These are phyloP conservation scores for Atta texana DNA, from an alignment of 1,140 invertebrate genomes.

Conservation along the genomic window DNA sequence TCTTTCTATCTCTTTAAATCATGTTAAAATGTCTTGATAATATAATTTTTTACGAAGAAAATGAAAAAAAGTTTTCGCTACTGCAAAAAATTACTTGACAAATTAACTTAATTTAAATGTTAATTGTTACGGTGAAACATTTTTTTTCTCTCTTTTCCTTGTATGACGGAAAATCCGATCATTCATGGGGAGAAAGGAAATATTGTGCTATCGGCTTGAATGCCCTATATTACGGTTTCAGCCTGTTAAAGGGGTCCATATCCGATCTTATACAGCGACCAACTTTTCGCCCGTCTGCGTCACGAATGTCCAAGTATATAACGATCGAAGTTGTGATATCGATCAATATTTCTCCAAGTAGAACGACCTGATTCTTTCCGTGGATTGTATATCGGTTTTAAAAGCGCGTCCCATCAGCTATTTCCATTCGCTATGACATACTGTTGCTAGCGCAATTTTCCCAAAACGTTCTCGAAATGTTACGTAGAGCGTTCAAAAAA, in stretches of 20 bases:
- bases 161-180: constrained; percentile 19
- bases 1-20: background rate
- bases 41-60: background rate
- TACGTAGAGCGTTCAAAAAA: constrained; percentile 23
- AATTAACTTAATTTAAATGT: constrained; percentile 2
- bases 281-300: constrained; percentile 9
- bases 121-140: background rate
- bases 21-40: background rate
- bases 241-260: constrained; percentile 83
- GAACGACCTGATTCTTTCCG: constrained; percentile 30
- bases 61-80: background rate
- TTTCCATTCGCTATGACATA: constrained; percentile 7
- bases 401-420: constrained; percentile 14
- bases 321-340: constrained; percentile 30
- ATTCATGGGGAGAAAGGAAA: constrained; percentile 46
- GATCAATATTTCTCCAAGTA: constrained; percentile 51
- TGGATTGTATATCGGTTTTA: constrained; percentile 21
- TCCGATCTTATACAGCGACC: constrained; percentile 69
- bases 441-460: constrained; percentile 39
- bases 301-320: constrained; percentile 31
- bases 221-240: constrained; percentile 82
- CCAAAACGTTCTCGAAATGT: constrained; percentile 39
- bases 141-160: background rate
- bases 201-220: constrained; percentile 83
- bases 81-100: background rate